phyloP scores from a whole-genome alignment of 2,113 vertebrate species.

The Drymodes brunneopygia region DNA sequence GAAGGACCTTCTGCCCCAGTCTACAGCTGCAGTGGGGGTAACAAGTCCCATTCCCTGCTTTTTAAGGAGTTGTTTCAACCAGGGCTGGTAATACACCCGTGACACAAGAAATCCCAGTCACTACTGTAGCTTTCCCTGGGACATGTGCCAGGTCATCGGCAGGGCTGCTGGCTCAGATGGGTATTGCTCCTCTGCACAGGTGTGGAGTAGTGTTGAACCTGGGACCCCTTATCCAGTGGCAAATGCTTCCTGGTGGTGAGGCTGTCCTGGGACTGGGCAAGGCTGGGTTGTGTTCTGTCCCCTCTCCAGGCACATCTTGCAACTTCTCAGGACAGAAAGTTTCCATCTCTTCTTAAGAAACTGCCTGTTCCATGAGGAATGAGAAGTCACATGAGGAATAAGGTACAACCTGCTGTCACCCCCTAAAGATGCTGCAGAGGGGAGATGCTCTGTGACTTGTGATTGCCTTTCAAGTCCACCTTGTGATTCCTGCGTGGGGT shows the following conservation, averaged over 20 bases:
- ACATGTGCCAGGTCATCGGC: neutral
- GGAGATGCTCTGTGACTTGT: neutral
- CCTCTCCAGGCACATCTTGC: neutral
- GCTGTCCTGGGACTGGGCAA: neutral
- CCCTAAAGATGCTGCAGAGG: neutral
- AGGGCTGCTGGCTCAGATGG: neutral
- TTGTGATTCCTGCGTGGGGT: accelerated
- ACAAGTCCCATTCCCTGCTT: neutral
- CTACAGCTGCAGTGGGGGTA: neutral
- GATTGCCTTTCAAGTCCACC: neutral
- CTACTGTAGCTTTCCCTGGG: neutral
- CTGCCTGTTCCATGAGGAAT: neutral
- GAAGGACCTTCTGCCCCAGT: neutral
- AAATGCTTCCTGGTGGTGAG: accelerated
- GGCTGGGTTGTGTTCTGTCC: neutral
- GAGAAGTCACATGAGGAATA: neutral
- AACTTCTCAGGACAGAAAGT: neutral
- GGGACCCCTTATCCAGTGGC: neutral
- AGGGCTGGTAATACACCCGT: neutral
- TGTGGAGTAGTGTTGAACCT: neutral
- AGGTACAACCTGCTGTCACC: neutral
- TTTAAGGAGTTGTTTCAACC: neutral
- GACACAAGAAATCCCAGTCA: neutral
- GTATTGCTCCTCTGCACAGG: neutral
- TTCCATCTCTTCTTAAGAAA: neutral